phyloP scores from a whole-genome alignment of 2,888 invertebrate species.

The Escarpia spicata region DNA sequence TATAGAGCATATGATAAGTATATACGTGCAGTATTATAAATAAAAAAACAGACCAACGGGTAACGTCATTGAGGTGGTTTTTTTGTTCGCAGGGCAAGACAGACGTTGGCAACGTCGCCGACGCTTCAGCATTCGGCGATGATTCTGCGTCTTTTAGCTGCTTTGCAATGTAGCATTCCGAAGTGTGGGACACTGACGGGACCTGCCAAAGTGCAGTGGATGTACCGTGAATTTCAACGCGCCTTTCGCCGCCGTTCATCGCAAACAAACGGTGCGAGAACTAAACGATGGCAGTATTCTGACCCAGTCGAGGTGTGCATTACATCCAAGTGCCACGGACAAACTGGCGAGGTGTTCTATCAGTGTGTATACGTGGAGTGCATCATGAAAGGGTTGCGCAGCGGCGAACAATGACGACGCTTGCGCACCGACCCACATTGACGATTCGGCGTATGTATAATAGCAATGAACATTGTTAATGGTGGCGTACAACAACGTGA shows the following conservation, averaged over 20 bases:
- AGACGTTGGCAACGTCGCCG: neutral
- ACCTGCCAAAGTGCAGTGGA: neutral
- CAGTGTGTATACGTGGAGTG: conserved; percentile 39
- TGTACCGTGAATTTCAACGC: neutral
- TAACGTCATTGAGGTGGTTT: neutral
- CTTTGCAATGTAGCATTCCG: neutral
- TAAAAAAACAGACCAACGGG: no score
- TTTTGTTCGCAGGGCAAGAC: neutral
- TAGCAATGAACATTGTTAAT: neutral
- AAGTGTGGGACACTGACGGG: neutral
- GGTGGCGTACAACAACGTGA: neutral
- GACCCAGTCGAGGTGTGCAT: conserved; percentile 39
- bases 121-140: neutral
- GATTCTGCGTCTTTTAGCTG: neutral
- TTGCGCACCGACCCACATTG: neutral
- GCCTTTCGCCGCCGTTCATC: neutral
- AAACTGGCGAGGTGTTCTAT: conserved; percentile 37
- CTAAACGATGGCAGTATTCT: conserved; percentile 40
- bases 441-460: neutral
- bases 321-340: conserved; percentile 31
- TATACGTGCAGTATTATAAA: no score
- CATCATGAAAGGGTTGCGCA: conserved; percentile 24
- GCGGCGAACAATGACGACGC: neutral
- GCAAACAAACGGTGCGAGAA: neutral
- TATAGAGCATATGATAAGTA: no score